Percentiles rank a stretch among this genome's conserved stretches.
These are phyloP conservation scores for Noctua pronuba DNA, from an alignment of 2,888 invertebrate species.

Conservation along the genomic window DNA sequence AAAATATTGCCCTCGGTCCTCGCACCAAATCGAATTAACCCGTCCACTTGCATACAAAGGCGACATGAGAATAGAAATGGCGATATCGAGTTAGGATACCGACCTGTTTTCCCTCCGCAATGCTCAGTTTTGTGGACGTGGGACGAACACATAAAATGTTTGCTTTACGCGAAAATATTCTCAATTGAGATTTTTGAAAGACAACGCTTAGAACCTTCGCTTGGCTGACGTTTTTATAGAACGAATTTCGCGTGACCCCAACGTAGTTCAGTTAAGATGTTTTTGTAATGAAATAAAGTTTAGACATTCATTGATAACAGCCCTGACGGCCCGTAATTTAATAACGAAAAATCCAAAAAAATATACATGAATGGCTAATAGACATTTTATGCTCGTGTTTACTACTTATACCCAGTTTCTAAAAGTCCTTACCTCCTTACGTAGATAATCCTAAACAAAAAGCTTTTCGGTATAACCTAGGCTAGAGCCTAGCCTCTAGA, in stretches of 20 bases:
- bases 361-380: neutral
- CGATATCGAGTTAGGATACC: conserved; percentile 85
- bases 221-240: conserved; percentile 11
- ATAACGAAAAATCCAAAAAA: neutral
- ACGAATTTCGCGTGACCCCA: neutral
- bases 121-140: conserved; percentile 70
- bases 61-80: conserved; percentile 87
- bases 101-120: conserved; percentile 83
- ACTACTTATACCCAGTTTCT: neutral
- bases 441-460: neutral
- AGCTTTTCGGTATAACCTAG: neutral
- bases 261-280: neutral
- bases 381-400: neutral
- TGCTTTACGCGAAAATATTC: conserved; percentile 67
- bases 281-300: neutral
- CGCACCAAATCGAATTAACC: conserved; percentile 89
- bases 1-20: conserved; percentile 89
- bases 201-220: conserved; percentile 41
- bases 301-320: neutral
- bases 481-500: neutral
- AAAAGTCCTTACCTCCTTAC: neutral
- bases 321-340: neutral
- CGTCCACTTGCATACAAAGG: conserved; percentile 90
- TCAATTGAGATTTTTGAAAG: conserved; percentile 55
- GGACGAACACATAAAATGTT: conserved; percentile 72